Evolutionary conservation across 2,888 invertebrate genomes (phyloP), one percentile per base, ranked within the genome.

Genomic region (Sinhomidia bicolor): DNA sequence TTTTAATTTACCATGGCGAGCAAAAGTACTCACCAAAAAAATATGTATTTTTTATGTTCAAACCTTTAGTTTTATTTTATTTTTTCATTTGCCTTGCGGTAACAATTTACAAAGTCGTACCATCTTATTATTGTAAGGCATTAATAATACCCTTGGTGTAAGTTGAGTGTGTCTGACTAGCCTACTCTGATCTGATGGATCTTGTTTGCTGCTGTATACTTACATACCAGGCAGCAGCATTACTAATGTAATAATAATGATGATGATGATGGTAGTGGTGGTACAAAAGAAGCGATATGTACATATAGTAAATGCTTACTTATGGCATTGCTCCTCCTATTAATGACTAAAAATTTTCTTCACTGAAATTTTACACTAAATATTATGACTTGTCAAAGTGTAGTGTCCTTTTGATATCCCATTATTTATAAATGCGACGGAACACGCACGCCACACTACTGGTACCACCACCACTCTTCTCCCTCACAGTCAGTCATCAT

Each of bases 331-430:
- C 68, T 41, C 41, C 68, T 71, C 68, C 20, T 20, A 0, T 71
- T 71, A 71, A 71, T 71, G 68, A 20, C 36, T 41, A 71, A 20
- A n/a, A 71, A 71, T 17, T 71, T 17, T 71, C 20, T 26, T 71
- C 17, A 71, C 68, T 71, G 51, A 51, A 51, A 76, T 54, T 44
- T 51, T 51, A 76, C 51, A 76, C 76, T 10, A 23, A 76, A 76
- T 76, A 47, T 76, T 76, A 76, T 51, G 76, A 76, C 26, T 76
- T 76, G 76, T 51, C 51, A 76, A 76, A 76, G 29, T 47, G 76
- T 51, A 9, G 76, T 76, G 76, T 76, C 76, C 26, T 51, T 76
- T 54, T 76, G 62, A 26, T 47, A 51, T 44, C 20, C 36, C 47
- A 51, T 44, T 32, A 76, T 76, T 51, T 76, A 32, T 76, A 51